Percentiles rank a stretch among this genome's conserved stretches.
Evolutionary conservation across 2,113 vertebrate species (phyloP).

Genomic region (Zingel zingel): DNA sequence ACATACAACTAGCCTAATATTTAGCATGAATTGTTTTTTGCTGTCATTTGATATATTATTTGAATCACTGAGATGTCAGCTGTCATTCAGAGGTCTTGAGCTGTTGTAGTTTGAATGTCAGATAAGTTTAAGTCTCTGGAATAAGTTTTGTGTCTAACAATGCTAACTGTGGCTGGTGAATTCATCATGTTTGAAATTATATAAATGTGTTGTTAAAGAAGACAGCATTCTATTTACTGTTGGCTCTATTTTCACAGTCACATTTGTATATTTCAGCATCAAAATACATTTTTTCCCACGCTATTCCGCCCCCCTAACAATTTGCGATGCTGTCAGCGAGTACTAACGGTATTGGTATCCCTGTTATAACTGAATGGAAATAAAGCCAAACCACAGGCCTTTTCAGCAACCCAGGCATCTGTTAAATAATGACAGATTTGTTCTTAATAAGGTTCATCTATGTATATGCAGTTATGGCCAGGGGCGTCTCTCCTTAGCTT

Average conservation of each 20-base stretch:
- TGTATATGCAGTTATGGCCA: conserved; percentile 65
- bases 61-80: neutral
- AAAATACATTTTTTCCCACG: conserved; percentile 39
- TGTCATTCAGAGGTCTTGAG: neutral
- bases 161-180: neutral
- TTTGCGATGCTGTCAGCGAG: conserved; percentile 37
- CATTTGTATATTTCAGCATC: conserved; percentile 4
- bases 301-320: conserved; percentile 14
- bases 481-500: conserved; percentile 70
- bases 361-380: conserved; percentile 29
- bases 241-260: conserved; percentile 6
- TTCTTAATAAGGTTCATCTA: conserved; percentile 76
- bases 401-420: conserved; percentile 57
- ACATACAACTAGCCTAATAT: neutral
- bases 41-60: neutral
- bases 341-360: conserved; percentile 20
- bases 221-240: neutral
- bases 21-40: neutral
- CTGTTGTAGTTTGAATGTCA: neutral
- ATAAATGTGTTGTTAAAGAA: neutral
- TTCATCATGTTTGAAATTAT: neutral
- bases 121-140: neutral
- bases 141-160: neutral
- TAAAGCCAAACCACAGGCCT: conserved; percentile 63
- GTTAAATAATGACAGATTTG: conserved; percentile 74